A percentile compares a stretch with the other conserved stretches of the same genome.
phyloP scores from a whole-genome alignment of 1,140 invertebrate species.

The Ptiloglossa arizonensis region DNA sequence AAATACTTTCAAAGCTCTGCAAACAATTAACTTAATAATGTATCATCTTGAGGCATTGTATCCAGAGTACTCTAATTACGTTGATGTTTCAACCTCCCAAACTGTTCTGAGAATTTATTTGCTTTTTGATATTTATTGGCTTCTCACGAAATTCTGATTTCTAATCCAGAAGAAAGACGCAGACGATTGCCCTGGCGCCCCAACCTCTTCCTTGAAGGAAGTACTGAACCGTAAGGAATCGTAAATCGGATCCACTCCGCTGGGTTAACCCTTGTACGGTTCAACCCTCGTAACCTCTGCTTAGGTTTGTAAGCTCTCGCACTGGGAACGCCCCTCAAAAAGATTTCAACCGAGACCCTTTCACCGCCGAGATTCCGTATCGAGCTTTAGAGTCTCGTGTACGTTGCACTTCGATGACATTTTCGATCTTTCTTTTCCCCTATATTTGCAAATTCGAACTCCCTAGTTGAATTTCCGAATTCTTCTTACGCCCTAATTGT shows the following conservation, averaged over 20 bases:
- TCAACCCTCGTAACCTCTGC: conserved; percentile 54
- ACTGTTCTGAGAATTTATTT: conserved; percentile 44
- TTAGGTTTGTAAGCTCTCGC: conserved; percentile 34
- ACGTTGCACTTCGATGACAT: background rate
- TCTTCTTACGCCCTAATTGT: too few relatives aligned
- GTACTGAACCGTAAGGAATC: conserved; percentile 47
- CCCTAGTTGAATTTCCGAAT: background rate
- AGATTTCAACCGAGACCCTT: conserved; percentile 15
- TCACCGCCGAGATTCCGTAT: conserved; percentile 5
- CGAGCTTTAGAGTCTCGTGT: conserved; percentile 1
- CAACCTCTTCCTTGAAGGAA: conserved; percentile 14
- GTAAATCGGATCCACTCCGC: conserved; percentile 48
- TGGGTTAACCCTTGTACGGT: conserved; percentile 43
- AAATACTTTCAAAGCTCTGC: too few relatives aligned
- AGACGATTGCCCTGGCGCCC: conserved; percentile 24
- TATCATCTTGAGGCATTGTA: background rate
- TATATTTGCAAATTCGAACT: background rate
- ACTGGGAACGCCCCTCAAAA: background rate
- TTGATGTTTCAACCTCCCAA: too few relatives aligned
- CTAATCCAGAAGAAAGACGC: conserved; percentile 43
- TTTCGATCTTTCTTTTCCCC: too few relatives aligned
- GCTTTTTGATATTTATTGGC: conserved; percentile 51
- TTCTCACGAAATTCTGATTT: conserved; percentile 47
- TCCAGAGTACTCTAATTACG: background rate
- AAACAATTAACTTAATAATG: background rate